Base-by-base conservation (phyloP, 2,888 invertebrate species). In the Nemurella pictetii region DNA sequence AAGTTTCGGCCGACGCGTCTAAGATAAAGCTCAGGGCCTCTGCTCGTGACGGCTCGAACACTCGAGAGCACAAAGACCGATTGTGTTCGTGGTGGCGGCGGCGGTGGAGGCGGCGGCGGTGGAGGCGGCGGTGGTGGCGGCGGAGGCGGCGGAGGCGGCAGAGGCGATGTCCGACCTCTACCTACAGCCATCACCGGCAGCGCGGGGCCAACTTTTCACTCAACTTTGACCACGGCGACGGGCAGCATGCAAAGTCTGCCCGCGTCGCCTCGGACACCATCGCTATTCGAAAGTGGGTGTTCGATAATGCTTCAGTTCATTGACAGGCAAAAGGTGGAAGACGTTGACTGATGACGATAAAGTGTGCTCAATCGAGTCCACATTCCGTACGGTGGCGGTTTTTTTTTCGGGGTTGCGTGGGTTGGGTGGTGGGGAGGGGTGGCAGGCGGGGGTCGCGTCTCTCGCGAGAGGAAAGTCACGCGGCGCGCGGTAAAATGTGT, bases 261-360 rank as follows among this genome's bases (percentile, higher is more conserved):
- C 12, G 12, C 3, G 5, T 1, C 15, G 36, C 36, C n/a, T n/a
- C 35, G 81, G 36, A 28, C 27, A 29, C 55, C 72, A 27, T 72
- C 82, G 55, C 72, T 36, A 82, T 82, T 25, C 82, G 20, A 15
- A 55, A 82, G 82, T 82, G 55, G 82, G 72, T 28, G 26, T 25
- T 72, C 82, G 29, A 82, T 82, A 82, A 82, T 82, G 26, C 82
- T 26, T 82, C 28, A 28, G 55, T 78, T 82, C 72, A 82, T 82
- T 82, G 82, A 82, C 72, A 82, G 82, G 82, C 82, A 55, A 28
- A 55, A 82, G 82, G 82, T 82, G 27, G 82, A 2, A 26, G 82
- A 82, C 82, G 27, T 82, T 82, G 82, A 82, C 72, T 82, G 82
- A 82, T 82, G 82, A 82, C 82, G 55, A 28, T 55, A 55, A 72